These are phyloP conservation scores for Apamea anceps DNA, from an alignment of 2,888 invertebrate species.

Conservation along the genomic window DNA sequence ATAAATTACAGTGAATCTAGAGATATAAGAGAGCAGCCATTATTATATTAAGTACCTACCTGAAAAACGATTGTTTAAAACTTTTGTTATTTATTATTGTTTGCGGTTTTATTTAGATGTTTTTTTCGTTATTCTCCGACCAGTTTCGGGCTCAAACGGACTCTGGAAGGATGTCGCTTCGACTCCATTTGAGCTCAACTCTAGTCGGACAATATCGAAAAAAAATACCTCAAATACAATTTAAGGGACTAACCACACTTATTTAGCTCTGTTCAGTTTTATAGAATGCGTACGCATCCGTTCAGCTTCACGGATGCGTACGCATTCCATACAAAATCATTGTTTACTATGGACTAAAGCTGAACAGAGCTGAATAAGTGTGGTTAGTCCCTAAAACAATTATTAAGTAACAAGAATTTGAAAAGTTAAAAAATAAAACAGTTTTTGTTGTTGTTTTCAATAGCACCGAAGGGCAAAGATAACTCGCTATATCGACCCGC, in stretches of 20 bases:
- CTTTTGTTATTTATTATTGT: slow-evolving; percentile 12
- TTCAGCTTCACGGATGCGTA: too few species aligned
- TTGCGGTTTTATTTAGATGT: background rate
- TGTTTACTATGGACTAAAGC: too few species aligned
- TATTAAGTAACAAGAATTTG: background rate
- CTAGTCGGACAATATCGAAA: background rate
- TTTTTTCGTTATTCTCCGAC: background rate
- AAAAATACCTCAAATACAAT: background rate
- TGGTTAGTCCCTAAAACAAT: slow-evolving; percentile 5
- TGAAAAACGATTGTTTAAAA: background rate
- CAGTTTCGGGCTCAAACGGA: background rate
- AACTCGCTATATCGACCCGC: slow-evolving; percentile 87
- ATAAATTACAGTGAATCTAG: slow-evolving; percentile 13
- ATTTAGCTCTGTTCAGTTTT: too few species aligned
- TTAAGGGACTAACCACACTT: too few species aligned
- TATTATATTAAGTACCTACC: background rate
- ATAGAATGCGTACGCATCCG: too few species aligned
- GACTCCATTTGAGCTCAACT: background rate
- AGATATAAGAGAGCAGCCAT: slow-evolving; percentile 17
- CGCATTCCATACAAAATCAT: too few species aligned
- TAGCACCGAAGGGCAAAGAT: slow-evolving; percentile 89
- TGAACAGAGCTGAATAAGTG: too few species aligned
- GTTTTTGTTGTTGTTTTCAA: slow-evolving; percentile 77
- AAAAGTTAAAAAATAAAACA: slow-evolving; percentile 23
- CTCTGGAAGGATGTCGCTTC: background rate